Base-by-base conservation (phyloP, 1,140 invertebrate species). In the Rhizoglyphus robini region DNA sequence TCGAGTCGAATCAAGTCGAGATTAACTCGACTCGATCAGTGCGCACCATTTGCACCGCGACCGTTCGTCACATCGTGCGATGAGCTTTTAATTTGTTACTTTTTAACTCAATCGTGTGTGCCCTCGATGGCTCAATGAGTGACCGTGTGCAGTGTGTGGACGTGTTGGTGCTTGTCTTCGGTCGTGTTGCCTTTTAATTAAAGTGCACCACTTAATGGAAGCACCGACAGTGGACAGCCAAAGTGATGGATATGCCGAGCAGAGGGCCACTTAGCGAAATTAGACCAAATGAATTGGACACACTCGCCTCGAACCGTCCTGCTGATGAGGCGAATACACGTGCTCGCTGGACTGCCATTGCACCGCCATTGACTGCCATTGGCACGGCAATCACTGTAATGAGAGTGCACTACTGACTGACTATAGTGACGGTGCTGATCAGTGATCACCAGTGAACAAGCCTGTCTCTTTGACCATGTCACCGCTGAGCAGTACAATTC, bases 221-320 rank as follows among this genome's bases (percentile, higher is more conserved):
- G 41, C 41, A 46, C 41, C 41, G 20, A 54, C 51, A 54, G 51
- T 5, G 51, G 51, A 8, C 51, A 46, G 41, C 23, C 15, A 46
- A 46, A 46, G 41, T 46, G 41, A 46, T 46, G 41, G 41, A 46
- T 46, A 46, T 46, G 41, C 41, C 41, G 15, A 23, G 41, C 41
- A 46, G 41, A 46, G 41, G 41, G n/a, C n/a, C 51, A 8, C 20
- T 54, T 54, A 54, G 51, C 51, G 41, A 54, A 54, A 54, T 54
- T 54, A 54, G 51, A 54, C 51, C 51, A 54, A 54, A 54, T 54
- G 51, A 54, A 54, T 54, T 20, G 51, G 51, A 54, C 51, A 54
- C 20, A 8, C 15, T 46, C 41, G 41, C 41, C 41, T 23, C 23
- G 41, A 23, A 15, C 41, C 15, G 23, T 23, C 15, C 15, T 15